Evolutionary conservation across 1,140 invertebrate genomes (phyloP).

Genomic region (Megathymus violae): DNA sequence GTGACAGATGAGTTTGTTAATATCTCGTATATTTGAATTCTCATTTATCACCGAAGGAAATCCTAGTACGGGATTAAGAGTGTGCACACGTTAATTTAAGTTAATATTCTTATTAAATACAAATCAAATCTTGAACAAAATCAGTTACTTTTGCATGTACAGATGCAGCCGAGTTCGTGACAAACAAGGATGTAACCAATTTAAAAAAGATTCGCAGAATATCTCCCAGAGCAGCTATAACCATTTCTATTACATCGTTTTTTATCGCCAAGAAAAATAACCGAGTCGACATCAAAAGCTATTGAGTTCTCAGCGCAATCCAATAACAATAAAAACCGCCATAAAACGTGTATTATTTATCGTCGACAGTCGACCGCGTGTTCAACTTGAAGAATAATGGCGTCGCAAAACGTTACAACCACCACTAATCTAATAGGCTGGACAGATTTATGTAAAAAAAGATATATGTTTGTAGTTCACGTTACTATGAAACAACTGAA

Average conservation of each 20-base stretch:
- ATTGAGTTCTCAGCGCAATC: constrained; percentile 53
- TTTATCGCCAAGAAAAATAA: constrained; percentile 55
- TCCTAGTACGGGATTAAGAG: too few relatives aligned
- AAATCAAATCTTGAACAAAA: too few relatives aligned
- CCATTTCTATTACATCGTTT: constrained; percentile 54
- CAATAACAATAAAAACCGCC: constrained; percentile 65
- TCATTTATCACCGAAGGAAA: too few relatives aligned
- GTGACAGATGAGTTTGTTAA: too few relatives aligned
- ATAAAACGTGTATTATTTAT: constrained; percentile 68
- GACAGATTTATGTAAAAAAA: constrained; percentile 43
- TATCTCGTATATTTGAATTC: too few relatives aligned
- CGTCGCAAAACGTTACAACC: constrained; percentile 51
- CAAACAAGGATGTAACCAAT: too few relatives aligned
- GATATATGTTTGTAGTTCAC: too few relatives aligned
- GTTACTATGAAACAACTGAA: too few relatives aligned
- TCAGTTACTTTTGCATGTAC: too few relatives aligned
- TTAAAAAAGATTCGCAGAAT: neutral
- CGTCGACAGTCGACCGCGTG: constrained; percentile 51
- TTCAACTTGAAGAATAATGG: constrained; percentile 59
- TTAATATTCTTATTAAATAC: too few relatives aligned
- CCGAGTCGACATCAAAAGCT: constrained; percentile 48
- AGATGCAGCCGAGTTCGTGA: too few relatives aligned
- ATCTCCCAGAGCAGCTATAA: constrained; percentile 13
- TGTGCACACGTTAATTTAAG: too few relatives aligned
- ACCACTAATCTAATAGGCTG: constrained; percentile 46